phyloP scores from a whole-genome alignment of 2,113 vertebrate genomes.

The Sinocyclocheilus maitianheensis region DNA sequence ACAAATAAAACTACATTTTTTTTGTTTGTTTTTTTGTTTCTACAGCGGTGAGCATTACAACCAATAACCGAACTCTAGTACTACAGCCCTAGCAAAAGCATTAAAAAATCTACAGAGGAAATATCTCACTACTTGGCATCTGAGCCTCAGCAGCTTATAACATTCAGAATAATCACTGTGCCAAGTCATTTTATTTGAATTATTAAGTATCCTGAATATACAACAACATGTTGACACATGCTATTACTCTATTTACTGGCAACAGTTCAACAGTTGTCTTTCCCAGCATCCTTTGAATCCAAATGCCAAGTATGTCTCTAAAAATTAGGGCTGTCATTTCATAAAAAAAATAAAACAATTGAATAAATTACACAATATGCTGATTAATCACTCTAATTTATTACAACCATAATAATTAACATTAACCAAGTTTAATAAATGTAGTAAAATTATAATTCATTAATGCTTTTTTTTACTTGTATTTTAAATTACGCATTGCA shows the following conservation, averaged over 20 bases:
- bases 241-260: slow-evolving; percentile 21
- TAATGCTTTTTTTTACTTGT: too few relatives aligned
- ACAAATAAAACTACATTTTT: too few relatives aligned
- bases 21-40: too few relatives aligned
- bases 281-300: background rate
- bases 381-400: too few relatives aligned
- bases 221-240: slow-evolving; percentile 16
- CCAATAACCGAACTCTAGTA: too few relatives aligned
- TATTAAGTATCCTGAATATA: slow-evolving; percentile 15
- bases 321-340: background rate
- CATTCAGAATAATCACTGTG: slow-evolving; percentile 7
- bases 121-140: background rate
- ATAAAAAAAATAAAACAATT: background rate
- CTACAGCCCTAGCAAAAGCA: background rate
- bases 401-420: background rate
- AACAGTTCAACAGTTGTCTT: background rate
- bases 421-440: background rate
- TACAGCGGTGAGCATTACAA: too few relatives aligned
- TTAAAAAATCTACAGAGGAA: slow-evolving; percentile 7
- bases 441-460: background rate
- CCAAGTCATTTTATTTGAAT: slow-evolving; percentile 15
- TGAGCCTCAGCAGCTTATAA: background rate
- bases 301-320: background rate
- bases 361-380: too few relatives aligned
- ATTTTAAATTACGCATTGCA: too few relatives aligned